Evolutionary conservation across 30 jellyfish, hydroid and myxozoan species (phyloP).

Genomic region (Rhopilema esculentum): DNA sequence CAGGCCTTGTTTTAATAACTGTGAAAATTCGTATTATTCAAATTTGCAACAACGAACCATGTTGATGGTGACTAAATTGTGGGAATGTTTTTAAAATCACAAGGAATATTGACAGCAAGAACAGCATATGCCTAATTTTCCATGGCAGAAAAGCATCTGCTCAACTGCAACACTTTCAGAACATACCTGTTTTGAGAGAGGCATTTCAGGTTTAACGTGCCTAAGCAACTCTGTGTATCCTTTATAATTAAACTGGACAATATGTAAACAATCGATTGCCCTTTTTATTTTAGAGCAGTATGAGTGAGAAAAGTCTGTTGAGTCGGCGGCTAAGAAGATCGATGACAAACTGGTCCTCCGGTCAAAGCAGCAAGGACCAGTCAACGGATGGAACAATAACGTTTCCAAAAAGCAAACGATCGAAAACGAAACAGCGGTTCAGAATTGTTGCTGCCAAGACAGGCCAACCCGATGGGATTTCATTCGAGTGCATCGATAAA

Average conservation of each 20-base stretch:
- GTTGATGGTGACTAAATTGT: background rate
- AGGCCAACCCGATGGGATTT: conserved; percentile 92
- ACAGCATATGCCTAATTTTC: background rate
- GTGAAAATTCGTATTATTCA: too few species aligned
- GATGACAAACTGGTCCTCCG: conserved; percentile 68
- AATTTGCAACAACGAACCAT: background rate
- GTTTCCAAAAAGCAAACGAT: conserved; percentile 76
- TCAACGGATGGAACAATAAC: conserved; percentile 62
- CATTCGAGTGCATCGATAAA: conserved; percentile 92
- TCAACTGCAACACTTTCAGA: background rate
- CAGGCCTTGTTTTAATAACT: too few species aligned
- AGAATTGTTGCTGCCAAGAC: conserved; percentile 87
- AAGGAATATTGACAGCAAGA: background rate
- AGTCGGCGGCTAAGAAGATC: conserved; percentile 61
- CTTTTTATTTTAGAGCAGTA: conserved; percentile 41
- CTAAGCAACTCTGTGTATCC: background rate
- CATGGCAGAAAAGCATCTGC: background rate
- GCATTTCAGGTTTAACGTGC: too few species aligned
- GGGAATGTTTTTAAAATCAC: background rate
- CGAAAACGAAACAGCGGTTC: conserved; percentile 73
- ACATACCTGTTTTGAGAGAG: too few species aligned
- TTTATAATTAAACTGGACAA: background rate
- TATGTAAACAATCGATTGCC: background rate
- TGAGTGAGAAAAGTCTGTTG: conserved; percentile 62
- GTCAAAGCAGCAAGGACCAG: conserved; percentile 56